Evolutionary conservation across 2,888 invertebrate genomes (phyloP).

Genomic region (Glyphotaelius pellucidus): DNA sequence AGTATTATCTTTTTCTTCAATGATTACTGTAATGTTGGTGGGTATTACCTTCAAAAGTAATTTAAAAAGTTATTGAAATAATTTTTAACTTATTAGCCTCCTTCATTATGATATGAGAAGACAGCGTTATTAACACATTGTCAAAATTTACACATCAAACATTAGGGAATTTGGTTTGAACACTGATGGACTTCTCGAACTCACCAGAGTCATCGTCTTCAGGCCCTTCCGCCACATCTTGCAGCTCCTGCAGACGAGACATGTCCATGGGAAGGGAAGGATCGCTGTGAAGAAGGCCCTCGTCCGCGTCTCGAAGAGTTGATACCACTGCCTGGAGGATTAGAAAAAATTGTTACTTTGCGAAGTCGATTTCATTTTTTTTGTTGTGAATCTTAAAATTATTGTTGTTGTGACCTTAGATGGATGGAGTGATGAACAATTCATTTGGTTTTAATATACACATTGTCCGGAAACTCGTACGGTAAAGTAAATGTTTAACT

Average conservation of each 20-base stretch:
- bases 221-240: conserved; percentile 83
- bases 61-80: no score
- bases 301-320: conserved; percentile 82
- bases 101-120: neutral
- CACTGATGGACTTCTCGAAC: conserved; percentile 63
- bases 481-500: no score
- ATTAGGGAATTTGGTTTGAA: neutral
- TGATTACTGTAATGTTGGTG: no score
- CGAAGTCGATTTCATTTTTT: neutral
- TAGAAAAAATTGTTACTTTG: neutral
- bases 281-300: conserved; percentile 69
- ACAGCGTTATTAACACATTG: neutral
- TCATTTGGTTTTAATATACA: no score
- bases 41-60: no score
- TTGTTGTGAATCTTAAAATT: neutral
- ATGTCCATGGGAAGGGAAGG: conserved; percentile 80
- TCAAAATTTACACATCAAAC: neutral
- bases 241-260: conserved; percentile 83
- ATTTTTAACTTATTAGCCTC: neutral
- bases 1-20: no score
- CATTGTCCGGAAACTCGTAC: no score
- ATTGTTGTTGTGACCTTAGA: neutral
- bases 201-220: conserved; percentile 86
- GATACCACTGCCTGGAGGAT: conserved; percentile 76
- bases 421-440: neutral